Conservation (phyloP, 2,888 invertebrate species). For the Trissoscelio sp. region DNA sequence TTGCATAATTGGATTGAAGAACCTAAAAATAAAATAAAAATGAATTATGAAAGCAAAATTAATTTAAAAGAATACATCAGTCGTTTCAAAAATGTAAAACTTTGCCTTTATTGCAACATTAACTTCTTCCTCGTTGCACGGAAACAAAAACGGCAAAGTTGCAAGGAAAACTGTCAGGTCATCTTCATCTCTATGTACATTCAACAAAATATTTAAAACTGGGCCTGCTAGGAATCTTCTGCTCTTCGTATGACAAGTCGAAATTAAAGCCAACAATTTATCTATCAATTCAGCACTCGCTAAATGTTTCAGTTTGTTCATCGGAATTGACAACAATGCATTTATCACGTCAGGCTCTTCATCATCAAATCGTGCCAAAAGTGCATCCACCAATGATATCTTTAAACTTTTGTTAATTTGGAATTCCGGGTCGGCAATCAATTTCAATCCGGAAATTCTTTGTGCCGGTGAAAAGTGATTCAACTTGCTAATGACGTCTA, state of each 20-base stretch:
- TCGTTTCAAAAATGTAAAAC: too few species aligned
- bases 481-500: conserved; percentile 82
- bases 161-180: conserved; percentile 86
- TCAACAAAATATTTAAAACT: conserved; percentile 78
- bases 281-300: conserved; percentile 76
- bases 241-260: conserved; percentile 75
- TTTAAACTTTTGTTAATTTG: conserved; percentile 78
- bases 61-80: too few species aligned
- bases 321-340: conserved; percentile 81
- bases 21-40: conserved; percentile 27
- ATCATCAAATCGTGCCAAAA: conserved; percentile 88
- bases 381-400: conserved; percentile 87
- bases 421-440: conserved; percentile 84
- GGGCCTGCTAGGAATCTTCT: conserved; percentile 75
- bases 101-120: conserved; percentile 82
- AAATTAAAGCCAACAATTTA: conserved; percentile 76
- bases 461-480: conserved; percentile 89
- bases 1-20: conserved; percentile 83
- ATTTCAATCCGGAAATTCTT: conserved; percentile 88
- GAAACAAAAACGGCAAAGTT: conserved; percentile 87
- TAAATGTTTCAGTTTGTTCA: conserved; percentile 73
- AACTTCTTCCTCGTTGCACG: conserved; percentile 83
- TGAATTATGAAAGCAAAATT: neutral
- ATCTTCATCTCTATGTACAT: conserved; percentile 79
- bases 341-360: conserved; percentile 87